phyloP scores from a whole-genome alignment of 2,888 invertebrate genomes.

The Cacoxenus indagator region DNA sequence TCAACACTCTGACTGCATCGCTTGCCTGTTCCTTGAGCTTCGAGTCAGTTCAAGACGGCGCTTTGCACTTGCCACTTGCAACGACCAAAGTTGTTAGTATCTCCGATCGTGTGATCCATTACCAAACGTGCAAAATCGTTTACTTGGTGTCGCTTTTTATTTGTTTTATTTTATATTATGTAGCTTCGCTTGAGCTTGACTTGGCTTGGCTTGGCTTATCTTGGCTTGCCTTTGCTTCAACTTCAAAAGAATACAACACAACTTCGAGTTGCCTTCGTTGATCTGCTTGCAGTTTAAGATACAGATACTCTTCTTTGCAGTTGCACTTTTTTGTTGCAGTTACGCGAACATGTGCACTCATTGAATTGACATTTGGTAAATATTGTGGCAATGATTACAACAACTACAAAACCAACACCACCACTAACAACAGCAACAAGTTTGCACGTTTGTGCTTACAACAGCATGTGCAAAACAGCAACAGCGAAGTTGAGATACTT shows the following conservation, averaged over 20 bases:
- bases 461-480: conserved; percentile 39
- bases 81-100: not conserved
- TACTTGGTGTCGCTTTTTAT: conserved; percentile 50
- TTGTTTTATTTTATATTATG: not conserved
- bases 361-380: conserved; percentile 63
- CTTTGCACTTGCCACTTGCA: conserved; percentile 18
- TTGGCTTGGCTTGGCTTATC: not conserved
- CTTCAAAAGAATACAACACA: too few species aligned
- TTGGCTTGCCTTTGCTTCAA: not conserved
- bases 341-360: conserved; percentile 25
- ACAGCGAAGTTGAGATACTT: not conserved
- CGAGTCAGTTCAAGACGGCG: not conserved
- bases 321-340: not conserved
- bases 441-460: conserved; percentile 38
- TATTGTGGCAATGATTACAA: conserved; percentile 43
- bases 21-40: too few species aligned
- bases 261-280: too few species aligned
- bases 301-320: not conserved
- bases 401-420: not conserved
- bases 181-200: not conserved
- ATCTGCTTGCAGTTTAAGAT: conserved; percentile 8
- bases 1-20: too few species aligned
- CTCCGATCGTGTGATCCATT: conserved; percentile 62
- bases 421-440: conserved; percentile 3
- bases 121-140: conserved; percentile 64